Evolutionary conservation across 2,113 vertebrate species (phyloP), one percentile per base, ranked within the genome.

Genomic region (Leucopsar rothschildi): DNA sequence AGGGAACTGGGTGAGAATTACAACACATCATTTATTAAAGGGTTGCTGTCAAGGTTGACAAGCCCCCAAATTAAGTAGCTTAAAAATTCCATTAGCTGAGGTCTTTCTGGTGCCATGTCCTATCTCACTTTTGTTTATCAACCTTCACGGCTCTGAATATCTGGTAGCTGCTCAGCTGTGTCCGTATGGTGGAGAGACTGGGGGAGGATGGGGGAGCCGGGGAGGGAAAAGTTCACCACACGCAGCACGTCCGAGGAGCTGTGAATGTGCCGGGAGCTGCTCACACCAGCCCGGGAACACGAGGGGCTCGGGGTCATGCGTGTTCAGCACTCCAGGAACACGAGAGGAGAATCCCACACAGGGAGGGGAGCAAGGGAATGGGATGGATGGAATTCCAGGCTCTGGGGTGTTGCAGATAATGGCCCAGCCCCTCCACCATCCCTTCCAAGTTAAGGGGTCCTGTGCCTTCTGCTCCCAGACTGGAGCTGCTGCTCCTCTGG

Each of bases 81-180:
- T 97, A 94, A 96, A 96, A 96, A 96, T 97, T 95, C 95, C 95
- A 96, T 97, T 97, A 91, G 95, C 85, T 19, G 95, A 96, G 94
- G 95, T 97, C 92, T 95, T 96, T 94, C 96, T 95, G 92, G 93
- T 97, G 95, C 92, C 95, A 88, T 94, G 95, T 96, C 96, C 95
- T 94, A 92, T 90, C 95, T 94, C 91, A 90, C 92, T 91, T 96
- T 95, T 97, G 95, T 97, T 97, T 96, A 96, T 97, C 97, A 97
- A 92, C 97, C 97, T 97, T 97, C 97, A 96, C 72, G 92, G 92
- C 91, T 97, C 85, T 57, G 92, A 94, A 90, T 96, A 92, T 93
- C 93, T 92, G 61, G 90, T 89, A 93, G 95, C 93, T 84, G 96
- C 91, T 96, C 95, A 96, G 95, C 95, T 96, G 81, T 92, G 92